Evolutionary conservation across 2,797 vertebrate genomes (phyloP), one percentile per base, ranked within the genome.

Genomic region (Gallinago stenura): DNA sequence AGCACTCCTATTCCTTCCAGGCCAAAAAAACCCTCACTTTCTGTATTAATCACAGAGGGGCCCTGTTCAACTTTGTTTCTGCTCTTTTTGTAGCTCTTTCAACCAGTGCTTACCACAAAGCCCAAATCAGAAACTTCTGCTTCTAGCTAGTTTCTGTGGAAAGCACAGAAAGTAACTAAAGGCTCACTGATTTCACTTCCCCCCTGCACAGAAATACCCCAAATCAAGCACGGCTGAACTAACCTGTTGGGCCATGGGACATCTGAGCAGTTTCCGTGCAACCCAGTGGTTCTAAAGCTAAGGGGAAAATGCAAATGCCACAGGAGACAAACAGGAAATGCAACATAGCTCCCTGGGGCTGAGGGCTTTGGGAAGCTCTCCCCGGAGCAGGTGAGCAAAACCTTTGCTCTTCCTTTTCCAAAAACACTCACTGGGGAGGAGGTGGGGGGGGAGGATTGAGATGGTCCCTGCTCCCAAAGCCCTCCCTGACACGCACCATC

Each of bases 151-250:
- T 62, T 89, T 89, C 83, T 10, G 43, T 1, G 9, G 51, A 43
- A 82, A 61, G 45, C 6, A 2, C n/a, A 50, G 33, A 64, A 43
- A 28, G 31, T 46, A 66, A 60, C 35, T 9, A 26, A 72, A 62
- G 3, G 9, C 48, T 89, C 56, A 51, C 22, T 5, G 5, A 20
- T 95, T 90, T 90, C 89, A 90, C 79, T 95, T 95, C 95, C 77
- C 77, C 37, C 45, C 75, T 30, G 45, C 37, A 50, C 20, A 70
- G 31, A 48, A 87, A 56, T 35, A 54, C 8, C 51, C 30, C 58
- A 54, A 30, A 53, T 2, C 39, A 31, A 58, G 68, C 51, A n/a
- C 0, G 1, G 41, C 39, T 50, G 48, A 77, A 46, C 58, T 56
- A 65, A 56, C n/a, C 2, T 25, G 37, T 68, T 3, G 35, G 43